Percentiles rank a stretch among this genome's conserved stretches.
Evolutionary conservation across 2,888 invertebrate genomes (phyloP).

Genomic region (Drosophila leonis): DNA sequence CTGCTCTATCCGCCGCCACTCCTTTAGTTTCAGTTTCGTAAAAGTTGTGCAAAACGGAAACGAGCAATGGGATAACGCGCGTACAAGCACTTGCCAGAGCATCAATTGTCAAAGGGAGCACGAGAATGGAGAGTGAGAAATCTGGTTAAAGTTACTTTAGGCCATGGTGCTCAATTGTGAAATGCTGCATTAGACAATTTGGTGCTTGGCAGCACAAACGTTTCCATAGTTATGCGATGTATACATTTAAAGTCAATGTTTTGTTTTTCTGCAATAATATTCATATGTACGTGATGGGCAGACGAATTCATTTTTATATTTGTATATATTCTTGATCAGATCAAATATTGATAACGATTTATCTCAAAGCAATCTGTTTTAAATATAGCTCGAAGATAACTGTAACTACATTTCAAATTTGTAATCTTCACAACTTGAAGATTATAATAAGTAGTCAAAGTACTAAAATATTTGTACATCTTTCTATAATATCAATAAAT

Average conservation of each 20-base stretch:
- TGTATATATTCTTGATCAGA: not conserved
- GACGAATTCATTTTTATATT: not conserved
- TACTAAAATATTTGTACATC: not conserved
- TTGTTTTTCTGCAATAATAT: no score
- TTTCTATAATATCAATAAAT: not conserved
- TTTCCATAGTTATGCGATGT: not conserved
- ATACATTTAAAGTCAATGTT: no score
- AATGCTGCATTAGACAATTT: not conserved
- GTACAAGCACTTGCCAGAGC: constrained; percentile 59
- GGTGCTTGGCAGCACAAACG: not conserved
- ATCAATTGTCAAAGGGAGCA: constrained; percentile 1
- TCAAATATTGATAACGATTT: not conserved
- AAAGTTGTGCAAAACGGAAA: constrained; percentile 67
- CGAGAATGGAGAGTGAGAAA: not conserved
- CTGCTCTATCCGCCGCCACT: not conserved
- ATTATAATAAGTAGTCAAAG: not conserved
- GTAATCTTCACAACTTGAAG: not conserved
- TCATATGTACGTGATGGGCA: no score
- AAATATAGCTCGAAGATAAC: not conserved
- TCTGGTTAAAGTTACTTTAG: constrained; percentile 29
- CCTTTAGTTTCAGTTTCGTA: constrained; percentile 41
- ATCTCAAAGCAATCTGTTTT: no score
- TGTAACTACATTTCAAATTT: not conserved
- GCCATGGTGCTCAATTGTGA: not conserved
- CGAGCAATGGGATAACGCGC: constrained; percentile 53